Conservation (phyloP, 2,113 vertebrate species). For the Grantiella picta region DNA sequence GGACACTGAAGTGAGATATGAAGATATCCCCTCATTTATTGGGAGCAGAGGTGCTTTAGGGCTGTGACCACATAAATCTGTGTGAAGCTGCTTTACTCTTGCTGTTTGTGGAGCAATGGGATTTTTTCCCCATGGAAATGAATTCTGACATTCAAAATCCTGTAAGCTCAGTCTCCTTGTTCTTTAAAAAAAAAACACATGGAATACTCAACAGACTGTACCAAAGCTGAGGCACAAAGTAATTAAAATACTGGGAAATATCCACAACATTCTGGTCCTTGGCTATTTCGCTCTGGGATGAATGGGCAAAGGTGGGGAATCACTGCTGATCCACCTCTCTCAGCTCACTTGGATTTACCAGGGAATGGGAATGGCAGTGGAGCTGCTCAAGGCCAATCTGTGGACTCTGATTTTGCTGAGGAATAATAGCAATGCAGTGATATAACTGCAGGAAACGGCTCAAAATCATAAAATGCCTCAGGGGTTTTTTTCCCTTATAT, state of each 20-base stretch:
- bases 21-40: no score
- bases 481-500: neutral
- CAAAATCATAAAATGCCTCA: neutral
- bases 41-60: neutral
- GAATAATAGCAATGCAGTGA: neutral
- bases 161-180: neutral
- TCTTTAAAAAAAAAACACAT: neutral
- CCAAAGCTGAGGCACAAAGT: neutral
- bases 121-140: neutral
- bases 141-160: neutral
- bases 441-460: neutral
- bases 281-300: neutral
- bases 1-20: neutral
- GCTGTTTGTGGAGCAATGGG: neutral
- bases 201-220: neutral
- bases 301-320: neutral
- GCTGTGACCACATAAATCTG: neutral
- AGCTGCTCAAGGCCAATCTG: neutral
- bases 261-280: neutral
- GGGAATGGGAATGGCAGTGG: neutral
- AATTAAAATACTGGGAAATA: neutral
- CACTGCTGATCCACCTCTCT: neutral
- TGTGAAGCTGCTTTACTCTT: neutral
- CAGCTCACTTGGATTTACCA: neutral
- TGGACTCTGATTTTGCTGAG: neutral